phyloP scores from a whole-genome alignment of 2,888 invertebrate genomes.

The Andrena haemorrhoa region DNA sequence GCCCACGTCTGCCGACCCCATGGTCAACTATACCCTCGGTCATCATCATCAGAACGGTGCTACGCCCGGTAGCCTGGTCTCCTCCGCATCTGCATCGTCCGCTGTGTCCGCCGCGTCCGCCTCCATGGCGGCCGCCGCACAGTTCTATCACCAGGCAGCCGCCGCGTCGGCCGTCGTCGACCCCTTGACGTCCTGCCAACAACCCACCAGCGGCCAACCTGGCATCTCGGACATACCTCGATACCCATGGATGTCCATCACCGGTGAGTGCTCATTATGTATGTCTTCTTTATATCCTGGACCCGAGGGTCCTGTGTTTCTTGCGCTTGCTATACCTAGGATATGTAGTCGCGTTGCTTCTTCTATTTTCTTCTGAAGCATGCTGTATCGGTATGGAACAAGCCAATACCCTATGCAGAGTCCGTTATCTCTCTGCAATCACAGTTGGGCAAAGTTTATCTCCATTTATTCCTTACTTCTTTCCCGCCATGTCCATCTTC shows the following conservation, averaged over 20 bases:
- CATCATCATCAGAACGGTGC: conserved; percentile 90
- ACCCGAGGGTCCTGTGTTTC: no score
- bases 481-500: no score
- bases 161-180: conserved; percentile 92
- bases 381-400: no score
- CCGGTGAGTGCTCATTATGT: conserved; percentile 89
- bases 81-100: conserved; percentile 87
- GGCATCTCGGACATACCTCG: conserved; percentile 95
- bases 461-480: no score
- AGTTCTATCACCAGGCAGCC: conserved; percentile 96
- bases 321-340: no score
- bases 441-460: no score
- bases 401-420: no score
- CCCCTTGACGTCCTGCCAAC: conserved; percentile 92
- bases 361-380: no score
- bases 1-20: conserved; percentile 88
- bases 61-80: conserved; percentile 82
- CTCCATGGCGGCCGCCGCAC: conserved; percentile 90
- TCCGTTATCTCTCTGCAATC: no score
- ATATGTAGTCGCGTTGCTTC: no score
- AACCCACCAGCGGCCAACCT: conserved; percentile 92
- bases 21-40: conserved; percentile 93
- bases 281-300: not conserved
- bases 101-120: conserved; percentile 89
- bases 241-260: conserved; percentile 98